Percentiles rank a stretch among this genome's conserved stretches.
Conservation (phyloP, 2,888 invertebrate species). For the Pristionchus fissidentatus region DNA sequence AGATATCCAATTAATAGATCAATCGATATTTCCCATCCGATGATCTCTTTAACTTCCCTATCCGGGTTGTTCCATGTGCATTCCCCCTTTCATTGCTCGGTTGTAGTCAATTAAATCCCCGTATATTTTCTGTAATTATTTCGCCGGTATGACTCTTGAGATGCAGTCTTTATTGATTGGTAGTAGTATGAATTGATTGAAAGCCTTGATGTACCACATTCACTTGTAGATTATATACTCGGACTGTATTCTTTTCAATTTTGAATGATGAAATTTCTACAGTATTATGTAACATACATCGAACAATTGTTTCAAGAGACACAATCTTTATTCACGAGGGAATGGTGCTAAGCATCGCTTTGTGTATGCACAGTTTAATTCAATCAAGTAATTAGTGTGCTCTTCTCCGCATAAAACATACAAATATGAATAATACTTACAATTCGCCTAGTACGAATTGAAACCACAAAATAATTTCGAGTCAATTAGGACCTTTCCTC, state of each 20-base stretch:
- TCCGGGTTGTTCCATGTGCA: slow-evolving; percentile 8
- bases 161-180: slow-evolving; percentile 25
- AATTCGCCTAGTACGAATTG: too few species aligned
- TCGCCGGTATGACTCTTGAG: slow-evolving; percentile 5
- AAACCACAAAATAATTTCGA: too few species aligned
- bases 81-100: slow-evolving; percentile 5
- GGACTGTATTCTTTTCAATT: background rate
- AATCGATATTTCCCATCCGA: background rate
- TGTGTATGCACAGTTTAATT: too few species aligned
- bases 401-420: too few species aligned
- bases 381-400: too few species aligned
- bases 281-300: too few species aligned
- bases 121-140: slow-evolving; percentile 27
- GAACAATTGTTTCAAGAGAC: too few species aligned
- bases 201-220: slow-evolving; percentile 22
- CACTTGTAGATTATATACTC: slow-evolving; percentile 30
- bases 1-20: background rate
- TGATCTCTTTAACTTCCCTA: slow-evolving; percentile 24
- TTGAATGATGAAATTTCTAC: slow-evolving; percentile 10
- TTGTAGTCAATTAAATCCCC: slow-evolving; percentile 23
- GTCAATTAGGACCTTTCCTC: too few species aligned
- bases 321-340: too few species aligned
- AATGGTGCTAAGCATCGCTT: too few species aligned
- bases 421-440: too few species aligned
- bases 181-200: slow-evolving; percentile 21